Evolutionary conservation across 2,113 vertebrate genomes (phyloP).

Genomic region (Osmerus mordax): DNA sequence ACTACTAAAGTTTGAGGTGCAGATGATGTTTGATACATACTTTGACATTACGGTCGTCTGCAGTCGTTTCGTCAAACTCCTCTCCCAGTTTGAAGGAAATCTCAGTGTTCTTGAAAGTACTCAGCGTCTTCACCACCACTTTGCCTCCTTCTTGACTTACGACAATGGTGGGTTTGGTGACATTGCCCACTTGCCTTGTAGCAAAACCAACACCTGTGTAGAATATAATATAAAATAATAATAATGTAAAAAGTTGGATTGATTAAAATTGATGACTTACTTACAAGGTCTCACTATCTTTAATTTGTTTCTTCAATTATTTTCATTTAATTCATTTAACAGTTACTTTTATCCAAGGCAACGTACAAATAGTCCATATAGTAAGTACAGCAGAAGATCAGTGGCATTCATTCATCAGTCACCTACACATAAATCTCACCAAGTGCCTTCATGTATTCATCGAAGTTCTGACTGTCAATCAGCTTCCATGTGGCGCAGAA

Average conservation of each 20-base stretch:
- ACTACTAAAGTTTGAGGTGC: neutral
- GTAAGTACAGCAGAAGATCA: constrained; percentile 6
- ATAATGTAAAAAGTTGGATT: neutral
- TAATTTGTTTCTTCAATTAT: neutral
- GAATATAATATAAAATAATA: neutral
- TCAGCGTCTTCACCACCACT: constrained; percentile 85
- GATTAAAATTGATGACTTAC: neutral
- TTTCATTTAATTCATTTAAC: neutral
- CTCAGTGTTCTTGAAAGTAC: constrained; percentile 96
- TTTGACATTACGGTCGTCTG: constrained; percentile 91
- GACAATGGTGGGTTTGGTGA: constrained; percentile 89
- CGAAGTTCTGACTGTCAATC: constrained; percentile 93
- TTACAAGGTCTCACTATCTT: neutral
- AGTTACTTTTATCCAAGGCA: neutral
- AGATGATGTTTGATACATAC: constrained; percentile 65
- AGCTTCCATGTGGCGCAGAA: constrained; percentile 96
- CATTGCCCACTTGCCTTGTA: constrained; percentile 90
- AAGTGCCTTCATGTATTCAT: constrained; percentile 94
- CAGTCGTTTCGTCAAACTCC: constrained; percentile 93
- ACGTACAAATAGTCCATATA: neutral
- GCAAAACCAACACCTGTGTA: constrained; percentile 88
- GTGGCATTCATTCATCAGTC: too few relatives aligned
- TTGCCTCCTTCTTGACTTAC: constrained; percentile 89
- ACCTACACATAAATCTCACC: constrained; percentile 67
- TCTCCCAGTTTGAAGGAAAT: constrained; percentile 88